Conservation (phyloP, 2,888 invertebrate genomes). For the Sialis fuliginosa region DNA sequence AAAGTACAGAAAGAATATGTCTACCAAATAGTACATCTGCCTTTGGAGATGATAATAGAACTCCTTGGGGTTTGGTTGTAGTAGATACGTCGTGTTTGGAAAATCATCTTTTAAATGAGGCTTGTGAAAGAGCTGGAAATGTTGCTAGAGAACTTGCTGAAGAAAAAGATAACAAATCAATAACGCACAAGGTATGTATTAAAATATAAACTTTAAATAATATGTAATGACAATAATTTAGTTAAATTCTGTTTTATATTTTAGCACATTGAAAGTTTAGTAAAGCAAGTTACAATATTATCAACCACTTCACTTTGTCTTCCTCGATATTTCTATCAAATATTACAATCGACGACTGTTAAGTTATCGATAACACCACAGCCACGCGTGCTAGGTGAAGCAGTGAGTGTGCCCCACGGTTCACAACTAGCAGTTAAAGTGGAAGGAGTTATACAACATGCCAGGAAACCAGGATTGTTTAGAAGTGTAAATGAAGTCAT, state of each 20-base stretch:
- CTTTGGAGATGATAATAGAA: slow-evolving; percentile 16
- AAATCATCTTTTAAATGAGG: not conserved
- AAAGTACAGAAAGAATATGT: slow-evolving; percentile 56
- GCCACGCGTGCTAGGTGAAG: slow-evolving; percentile 62
- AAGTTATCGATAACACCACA: slow-evolving; percentile 70
- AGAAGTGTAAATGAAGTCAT: slow-evolving; percentile 53
- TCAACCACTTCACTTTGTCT: slow-evolving; percentile 45
- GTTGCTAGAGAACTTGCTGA: slow-evolving; percentile 22
- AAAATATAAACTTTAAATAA: slow-evolving; percentile 5
- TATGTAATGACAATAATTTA: not conserved
- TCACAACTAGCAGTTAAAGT: slow-evolving; percentile 82
- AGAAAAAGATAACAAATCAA: slow-evolving; percentile 20
- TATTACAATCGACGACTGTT: slow-evolving; percentile 62
- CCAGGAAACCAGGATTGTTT: slow-evolving; percentile 45
- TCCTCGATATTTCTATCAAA: slow-evolving; percentile 70
- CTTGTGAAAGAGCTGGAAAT: slow-evolving; percentile 15
- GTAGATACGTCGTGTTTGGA: slow-evolving; percentile 1
- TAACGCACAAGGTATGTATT: slow-evolving; percentile 31
- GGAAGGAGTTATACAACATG: slow-evolving; percentile 78
- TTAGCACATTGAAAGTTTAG: slow-evolving; percentile 34
- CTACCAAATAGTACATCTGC: slow-evolving; percentile 23
- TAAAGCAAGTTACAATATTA: slow-evolving; percentile 41
- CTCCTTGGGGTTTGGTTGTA: not conserved
- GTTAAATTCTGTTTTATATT: slow-evolving; percentile 9
- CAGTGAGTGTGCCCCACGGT: slow-evolving; percentile 64